A percentile compares a stretch with the other conserved stretches of the same genome.
These are phyloP conservation scores for Cirrhinus mrigala DNA, from an alignment of 2,797 vertebrate genomes.

Conservation along the genomic window DNA sequence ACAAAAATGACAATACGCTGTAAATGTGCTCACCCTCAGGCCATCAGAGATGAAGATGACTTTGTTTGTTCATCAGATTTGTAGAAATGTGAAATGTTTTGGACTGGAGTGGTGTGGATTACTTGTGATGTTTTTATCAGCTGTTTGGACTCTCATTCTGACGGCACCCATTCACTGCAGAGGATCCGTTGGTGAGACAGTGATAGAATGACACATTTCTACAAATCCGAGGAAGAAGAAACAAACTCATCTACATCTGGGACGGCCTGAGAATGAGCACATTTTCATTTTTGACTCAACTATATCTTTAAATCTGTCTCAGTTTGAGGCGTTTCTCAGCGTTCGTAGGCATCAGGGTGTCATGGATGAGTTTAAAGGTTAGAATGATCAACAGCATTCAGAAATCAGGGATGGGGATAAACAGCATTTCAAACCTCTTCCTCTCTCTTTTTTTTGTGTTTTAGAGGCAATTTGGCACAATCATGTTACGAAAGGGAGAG, in stretches of 20 bases:
- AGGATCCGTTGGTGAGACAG: too few relatives aligned
- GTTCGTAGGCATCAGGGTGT: background rate
- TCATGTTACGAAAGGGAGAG: slow-evolving; percentile 50
- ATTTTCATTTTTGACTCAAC: background rate
- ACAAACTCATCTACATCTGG: background rate
- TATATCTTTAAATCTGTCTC: background rate
- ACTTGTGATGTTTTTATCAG: background rate
- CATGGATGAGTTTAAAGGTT: background rate
- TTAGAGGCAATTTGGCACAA: slow-evolving; percentile 38
- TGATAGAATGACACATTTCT: background rate
- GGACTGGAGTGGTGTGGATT: background rate
- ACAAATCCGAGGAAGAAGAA: too few relatives aligned
- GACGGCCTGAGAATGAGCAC: background rate
- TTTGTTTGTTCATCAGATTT: background rate
- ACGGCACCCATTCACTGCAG: background rate
- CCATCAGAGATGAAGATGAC: background rate
- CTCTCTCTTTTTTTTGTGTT: background rate
- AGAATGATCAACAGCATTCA: background rate
- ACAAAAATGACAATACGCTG: background rate
- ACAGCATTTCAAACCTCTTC: background rate
- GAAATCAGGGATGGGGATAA: background rate
- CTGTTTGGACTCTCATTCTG: background rate
- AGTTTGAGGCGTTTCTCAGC: background rate
- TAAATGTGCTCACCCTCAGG: background rate
- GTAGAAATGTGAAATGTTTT: too few relatives aligned